Evolutionary conservation across 1,140 invertebrate species (phyloP).

Genomic region (Eueides isabella): DNA sequence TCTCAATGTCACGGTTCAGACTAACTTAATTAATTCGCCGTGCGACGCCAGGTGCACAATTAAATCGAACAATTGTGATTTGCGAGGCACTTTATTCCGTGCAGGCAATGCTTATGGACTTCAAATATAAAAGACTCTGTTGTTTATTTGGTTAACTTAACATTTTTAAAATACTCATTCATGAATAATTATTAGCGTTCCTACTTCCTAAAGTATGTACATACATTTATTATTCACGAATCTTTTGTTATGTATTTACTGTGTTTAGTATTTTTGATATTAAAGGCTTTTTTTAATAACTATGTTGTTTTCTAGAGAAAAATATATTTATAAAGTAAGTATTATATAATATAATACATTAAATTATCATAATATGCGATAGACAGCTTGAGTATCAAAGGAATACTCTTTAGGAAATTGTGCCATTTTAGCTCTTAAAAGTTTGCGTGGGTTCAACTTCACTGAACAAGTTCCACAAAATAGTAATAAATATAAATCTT

Average conservation of each 20-base stretch:
- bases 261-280: no score
- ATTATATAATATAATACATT: no score
- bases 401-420: not conserved
- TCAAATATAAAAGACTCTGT: constrained; percentile 28
- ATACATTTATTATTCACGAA: not conserved
- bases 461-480: not conserved
- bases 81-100: constrained; percentile 31
- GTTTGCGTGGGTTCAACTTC: not conserved
- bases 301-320: no score
- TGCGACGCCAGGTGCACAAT: constrained; percentile 37
- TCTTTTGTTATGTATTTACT: no score
- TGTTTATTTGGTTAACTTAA: constrained; percentile 25
- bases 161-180: not conserved
- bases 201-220: not conserved
- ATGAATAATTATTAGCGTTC: not conserved
- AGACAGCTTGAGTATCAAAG: not conserved
- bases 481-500: not conserved
- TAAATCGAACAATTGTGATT: constrained; percentile 38
- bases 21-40: constrained; percentile 31
- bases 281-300: no score
- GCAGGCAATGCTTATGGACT: constrained; percentile 18
- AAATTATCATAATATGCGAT: not conserved
- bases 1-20: not conserved
- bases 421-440: not conserved
- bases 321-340: no score